Evolutionary conservation across 2,888 invertebrate genomes (phyloP), one percentile per base, ranked within the genome.

Genomic region (Andrena bicolor): DNA sequence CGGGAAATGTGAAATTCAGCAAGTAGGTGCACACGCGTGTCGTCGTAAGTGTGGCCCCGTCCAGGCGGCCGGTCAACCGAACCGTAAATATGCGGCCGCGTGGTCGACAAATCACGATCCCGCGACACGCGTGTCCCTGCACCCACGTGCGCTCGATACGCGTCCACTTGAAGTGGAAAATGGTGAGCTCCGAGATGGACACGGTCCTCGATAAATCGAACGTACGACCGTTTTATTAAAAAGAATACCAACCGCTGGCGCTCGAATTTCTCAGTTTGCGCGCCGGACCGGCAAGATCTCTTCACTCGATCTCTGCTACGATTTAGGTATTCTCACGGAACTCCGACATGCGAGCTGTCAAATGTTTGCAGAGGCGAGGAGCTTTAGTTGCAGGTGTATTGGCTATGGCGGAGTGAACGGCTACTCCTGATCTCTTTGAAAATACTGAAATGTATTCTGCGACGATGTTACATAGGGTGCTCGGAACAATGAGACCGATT

Each of bases 1-100:
- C 84, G 84, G 86, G 83, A 87, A 87, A 88, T 88, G 86, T 87
- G 87, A 90, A 90, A 90, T 90, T 86, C 90, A 84, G 89, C 89
- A 90, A 91, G 81, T 85, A 88, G 76, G 77, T 68, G 48, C 66
- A 70, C 26, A 23, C 56, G 26, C 56, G 23, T 28, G 68, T 30
- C 49, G 23, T 30, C 65, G 64, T 58, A 63, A 68, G 49, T 61
- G 70, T 72, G 48, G 41, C 28, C 48, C 65, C 60, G n/a, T n/a
- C 51, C 20, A 5, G 30, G 71, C 28, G 76, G 65, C 48, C 64
- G 83, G 72, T 77, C 87, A 82, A 78, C 75, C 82, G 80, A 78
- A 83, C 74, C 73, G 76, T 87, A 88, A 87, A 83, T 87, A 88
- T 71, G 76, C 75, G 80, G 64, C 69, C 66, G 69, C 69, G 56